Conservation (phyloP, 1,140 invertebrate genomes). For the Belonocnema kinseyi region DNA sequence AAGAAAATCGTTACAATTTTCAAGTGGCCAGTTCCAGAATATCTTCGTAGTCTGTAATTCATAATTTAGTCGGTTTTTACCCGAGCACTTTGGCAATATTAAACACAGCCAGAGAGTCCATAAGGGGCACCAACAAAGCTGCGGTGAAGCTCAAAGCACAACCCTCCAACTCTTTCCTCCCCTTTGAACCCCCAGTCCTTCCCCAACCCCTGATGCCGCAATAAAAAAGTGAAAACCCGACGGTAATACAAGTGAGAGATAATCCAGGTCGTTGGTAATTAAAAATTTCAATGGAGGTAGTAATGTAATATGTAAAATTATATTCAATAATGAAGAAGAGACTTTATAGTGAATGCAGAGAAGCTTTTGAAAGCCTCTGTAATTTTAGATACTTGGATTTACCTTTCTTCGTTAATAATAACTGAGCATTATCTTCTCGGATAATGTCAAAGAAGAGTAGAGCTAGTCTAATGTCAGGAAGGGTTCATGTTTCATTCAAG, state of each 20-base stretch:
- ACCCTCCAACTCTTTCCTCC: slow-evolving; percentile 41
- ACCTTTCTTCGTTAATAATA: background rate
- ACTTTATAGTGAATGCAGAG: background rate
- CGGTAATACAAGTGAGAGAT: slow-evolving; percentile 8
- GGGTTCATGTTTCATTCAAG: slow-evolving; percentile 51
- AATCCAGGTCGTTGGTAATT: slow-evolving; percentile 23
- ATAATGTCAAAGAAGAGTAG: slow-evolving; percentile 39
- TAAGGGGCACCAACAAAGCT: slow-evolving; percentile 65
- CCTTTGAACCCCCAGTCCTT: slow-evolving; percentile 41
- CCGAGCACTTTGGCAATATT: slow-evolving; percentile 70
- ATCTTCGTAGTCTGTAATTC: slow-evolving; percentile 57
- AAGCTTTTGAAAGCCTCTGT: background rate
- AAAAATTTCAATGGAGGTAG: background rate
- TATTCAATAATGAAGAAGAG: background rate
- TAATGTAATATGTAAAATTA: background rate
- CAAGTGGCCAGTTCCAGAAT: slow-evolving; percentile 44
- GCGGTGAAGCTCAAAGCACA: slow-evolving; percentile 65
- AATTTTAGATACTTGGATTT: too few relatives aligned
- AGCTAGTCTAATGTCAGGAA: slow-evolving; percentile 56
- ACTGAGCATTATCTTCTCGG: background rate
- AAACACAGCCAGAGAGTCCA: slow-evolving; percentile 60
- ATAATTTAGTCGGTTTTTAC: slow-evolving; percentile 68
- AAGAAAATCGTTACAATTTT: slow-evolving; percentile 25
- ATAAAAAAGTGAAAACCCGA: slow-evolving; percentile 38
- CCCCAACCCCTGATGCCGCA: slow-evolving; percentile 12